A percentile compares a stretch with the other conserved stretches of the same genome.
Conservation (phyloP, 2,797 vertebrate genomes). For the Danio albolineatus region DNA sequence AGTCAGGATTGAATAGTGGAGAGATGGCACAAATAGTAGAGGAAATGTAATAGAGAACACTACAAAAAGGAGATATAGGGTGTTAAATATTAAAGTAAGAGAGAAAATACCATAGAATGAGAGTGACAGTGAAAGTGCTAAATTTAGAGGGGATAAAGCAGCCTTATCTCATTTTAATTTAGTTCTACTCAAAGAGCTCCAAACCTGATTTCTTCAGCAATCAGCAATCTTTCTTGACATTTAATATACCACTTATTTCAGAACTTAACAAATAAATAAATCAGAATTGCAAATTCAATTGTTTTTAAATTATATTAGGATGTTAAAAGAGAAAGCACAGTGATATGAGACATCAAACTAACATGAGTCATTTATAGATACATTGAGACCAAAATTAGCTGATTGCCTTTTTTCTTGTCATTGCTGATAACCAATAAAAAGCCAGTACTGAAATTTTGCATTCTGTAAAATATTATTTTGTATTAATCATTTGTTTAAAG, state of each 20-base stretch:
- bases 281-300: not conserved
- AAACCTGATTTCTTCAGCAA: constrained; percentile 23
- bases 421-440: not conserved
- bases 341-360: not conserved
- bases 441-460: not conserved
- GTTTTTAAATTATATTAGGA: not conserved
- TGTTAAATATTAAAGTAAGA: constrained; percentile 21
- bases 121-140: not conserved
- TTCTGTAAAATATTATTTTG: too few species aligned
- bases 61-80: not conserved
- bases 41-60: not conserved
- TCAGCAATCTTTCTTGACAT: not conserved
- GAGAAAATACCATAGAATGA: not conserved
- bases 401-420: not conserved
- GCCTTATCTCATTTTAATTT: not conserved
- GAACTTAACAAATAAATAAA: not conserved
- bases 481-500: too few species aligned
- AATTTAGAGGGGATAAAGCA: constrained; percentile 15
- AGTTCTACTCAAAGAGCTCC: constrained; percentile 1
- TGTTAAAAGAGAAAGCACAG: not conserved
- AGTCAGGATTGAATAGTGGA: not conserved
- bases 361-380: not conserved
- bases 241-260: not conserved
- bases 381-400: not conserved
- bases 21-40: not conserved